These are phyloP conservation scores for Litocranius walleri DNA, from an alignment of 2,113 vertebrate genomes.

Conservation along the genomic window DNA sequence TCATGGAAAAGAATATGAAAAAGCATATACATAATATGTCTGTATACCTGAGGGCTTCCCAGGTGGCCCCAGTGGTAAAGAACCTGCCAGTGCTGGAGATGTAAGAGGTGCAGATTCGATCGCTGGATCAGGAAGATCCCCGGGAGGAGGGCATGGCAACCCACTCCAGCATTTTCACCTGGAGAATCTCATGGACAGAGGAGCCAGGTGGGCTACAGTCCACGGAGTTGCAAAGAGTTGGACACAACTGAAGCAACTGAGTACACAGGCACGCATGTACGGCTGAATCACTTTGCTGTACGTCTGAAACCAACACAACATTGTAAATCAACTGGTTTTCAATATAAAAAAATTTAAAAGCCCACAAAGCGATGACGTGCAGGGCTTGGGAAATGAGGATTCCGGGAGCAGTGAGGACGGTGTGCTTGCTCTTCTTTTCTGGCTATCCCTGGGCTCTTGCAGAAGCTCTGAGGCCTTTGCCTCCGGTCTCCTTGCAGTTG, in stretches of 20 bases:
- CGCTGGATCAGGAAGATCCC: neutral
- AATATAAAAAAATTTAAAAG: neutral
- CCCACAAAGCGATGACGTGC: neutral
- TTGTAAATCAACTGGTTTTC: neutral
- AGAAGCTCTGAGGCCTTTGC: neutral
- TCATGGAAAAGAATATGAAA: neutral
- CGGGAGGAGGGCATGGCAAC: neutral
- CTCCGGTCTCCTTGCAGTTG: neutral
- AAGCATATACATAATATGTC: neutral
- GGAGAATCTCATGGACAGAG: neutral
- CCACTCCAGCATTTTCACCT: neutral
- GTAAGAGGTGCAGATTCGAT: neutral
- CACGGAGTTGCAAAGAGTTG: neutral
- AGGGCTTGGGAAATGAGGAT: neutral
- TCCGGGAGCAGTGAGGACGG: accelerated
- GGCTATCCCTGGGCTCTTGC: neutral
- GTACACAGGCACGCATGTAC: neutral
- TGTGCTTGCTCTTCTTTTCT: no score
- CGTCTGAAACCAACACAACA: neutral
- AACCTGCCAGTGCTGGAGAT: neutral
- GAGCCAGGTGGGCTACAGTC: neutral
- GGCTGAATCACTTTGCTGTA: neutral
- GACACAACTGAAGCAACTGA: neutral
- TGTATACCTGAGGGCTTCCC: neutral
- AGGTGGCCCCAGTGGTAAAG: neutral